Evolutionary conservation across 2,888 invertebrate species (phyloP), one percentile per base, ranked within the genome.

Genomic region (Heliconius erato): DNA sequence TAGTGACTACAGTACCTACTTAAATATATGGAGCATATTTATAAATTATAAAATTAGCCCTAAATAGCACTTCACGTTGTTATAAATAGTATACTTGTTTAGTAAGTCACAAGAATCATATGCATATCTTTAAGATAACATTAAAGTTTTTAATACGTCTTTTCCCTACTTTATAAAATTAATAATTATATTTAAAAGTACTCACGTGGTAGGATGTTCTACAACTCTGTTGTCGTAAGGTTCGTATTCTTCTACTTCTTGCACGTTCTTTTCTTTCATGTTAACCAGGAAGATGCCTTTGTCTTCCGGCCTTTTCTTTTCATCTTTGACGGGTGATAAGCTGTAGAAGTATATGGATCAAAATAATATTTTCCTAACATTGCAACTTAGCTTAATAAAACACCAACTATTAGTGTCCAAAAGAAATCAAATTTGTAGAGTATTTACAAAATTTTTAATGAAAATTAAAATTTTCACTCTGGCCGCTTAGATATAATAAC

Each of bases 141-240:
- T n/a, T n/a, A 11, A 1, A n/a, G 3, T n/a, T 63, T 11, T 63
- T 63, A n/a, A 2, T 63, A 63, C 9, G 3, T n/a, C 23, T 32
- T 12, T 40, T 40, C 2, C 19, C 4, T 26, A 40, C 4, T 71
- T 3, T 40, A 40, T 71, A 40, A 19, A 68, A 23, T 23, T 23
- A 14, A n/a, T n/a, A 68, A 11, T 40, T n/a, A 28, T 40, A 35
- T 23, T 1, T 67, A 78, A 35, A 59, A 49, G 7, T 79, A 97
- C 97, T 97, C 91, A 98, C 98, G 97, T 97, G 44, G 97, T 98
- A 2, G 98, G 97, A 90, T 97, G 97, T 71, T 97, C 96, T 40
- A 97, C 97, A 2, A 96, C 96, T 87, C 97, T 94, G 90, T 97
- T 96, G 80, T 96, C 94, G 88, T 97, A 97, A 0, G 98, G 98